Evolutionary conservation across 2,888 invertebrate genomes (phyloP), one percentile per base, ranked within the genome.

Genomic region (Allacma fusca): DNA sequence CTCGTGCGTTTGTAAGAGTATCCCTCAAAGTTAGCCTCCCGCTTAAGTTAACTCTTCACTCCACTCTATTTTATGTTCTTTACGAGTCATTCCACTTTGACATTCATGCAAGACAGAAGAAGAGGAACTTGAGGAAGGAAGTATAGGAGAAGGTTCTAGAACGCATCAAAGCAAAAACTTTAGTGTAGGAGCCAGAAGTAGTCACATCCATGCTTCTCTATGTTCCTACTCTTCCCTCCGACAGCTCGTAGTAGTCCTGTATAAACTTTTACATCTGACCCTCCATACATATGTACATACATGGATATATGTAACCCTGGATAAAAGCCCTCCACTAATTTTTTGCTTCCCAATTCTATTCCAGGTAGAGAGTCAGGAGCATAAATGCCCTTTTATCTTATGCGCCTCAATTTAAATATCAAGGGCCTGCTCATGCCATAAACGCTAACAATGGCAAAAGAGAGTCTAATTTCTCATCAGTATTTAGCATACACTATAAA

Each of bases 31-130:
- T 34, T 34, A 34, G 34, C 50, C 16, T 50, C 19, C 50, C 50
- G 50, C 7, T 50, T 50, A 50, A n/a, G 19, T 50, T 50, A 19
- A 19, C 50, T 50, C 59, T 72, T 59, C 72, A 40, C 26, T 62
- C 23, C 72, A 59, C 21, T 59, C 29, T 28, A 72, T 59, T 57
- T 72, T 72, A 57, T 57, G 57, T 72, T 69, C 34, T 59, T 70
- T 72, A 57, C 72, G 62, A 72, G 72, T 72, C 72, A 71, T 72
- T 59, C 72, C 57, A 59, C 72, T 50, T 28, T 57, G 57, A 57
- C 71, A 57, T 71, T 71, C 72, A 34, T 57, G 57, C 21, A 72
- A 24, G 71, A 57, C 26, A 71, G 57, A 50, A 57, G 57, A 71
- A 68, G 19, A 43, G 70, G 26, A 70, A 28, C 26, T 44, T 50